Evolutionary conservation across 2,888 invertebrate genomes (phyloP), one percentile per base, ranked within the genome.

Genomic region (Prenolepis imparis): DNA sequence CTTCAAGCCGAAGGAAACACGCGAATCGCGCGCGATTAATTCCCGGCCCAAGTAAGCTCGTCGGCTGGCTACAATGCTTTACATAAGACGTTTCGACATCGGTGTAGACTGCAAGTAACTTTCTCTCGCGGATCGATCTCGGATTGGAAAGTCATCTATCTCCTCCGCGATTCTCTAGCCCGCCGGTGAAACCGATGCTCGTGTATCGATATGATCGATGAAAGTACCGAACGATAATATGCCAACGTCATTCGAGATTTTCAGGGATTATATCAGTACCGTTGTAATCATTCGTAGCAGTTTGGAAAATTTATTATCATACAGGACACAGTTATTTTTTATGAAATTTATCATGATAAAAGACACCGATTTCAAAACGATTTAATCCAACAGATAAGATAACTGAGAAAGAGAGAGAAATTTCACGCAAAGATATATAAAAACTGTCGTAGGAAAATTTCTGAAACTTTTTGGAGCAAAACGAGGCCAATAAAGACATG

Each of bases 51-150:
- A 15, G 5, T 39, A 63, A 32, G 15, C 74, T 32, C 66, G 66
- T 74, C 84, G 52, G 55, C 48, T 66, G 63, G 24, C 59, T 67
- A n/a, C 48, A 32, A 48, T 18, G 9, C 12, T 89, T 90, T 90
- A 90, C 86, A 84, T 90, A 90, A 90, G 83, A 70, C n/a, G 63
- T 90, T 89, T 88, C 87, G 74, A 87, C 89, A 86, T 77, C 78
- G 68, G 63, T 59, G 70, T 66, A 74, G 83, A 84, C 84, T 82
- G 86, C 86, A 80, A 36, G 44, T 57, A 82, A 89, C 89, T 89
- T 89, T 89, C 89, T 89, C 89, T 70, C 80, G 86, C 80, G 86
- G 74, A 89, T 89, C 89, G 89, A 89, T 89, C 87, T 67, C 75
- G 39, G 75, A 68, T 82, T 84, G 83, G 87, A 82, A 86, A 88